Evolutionary conservation across 2,888 invertebrate species (phyloP), one percentile per base, ranked within the genome.

Genomic region (Crossocerus cetratus): DNA sequence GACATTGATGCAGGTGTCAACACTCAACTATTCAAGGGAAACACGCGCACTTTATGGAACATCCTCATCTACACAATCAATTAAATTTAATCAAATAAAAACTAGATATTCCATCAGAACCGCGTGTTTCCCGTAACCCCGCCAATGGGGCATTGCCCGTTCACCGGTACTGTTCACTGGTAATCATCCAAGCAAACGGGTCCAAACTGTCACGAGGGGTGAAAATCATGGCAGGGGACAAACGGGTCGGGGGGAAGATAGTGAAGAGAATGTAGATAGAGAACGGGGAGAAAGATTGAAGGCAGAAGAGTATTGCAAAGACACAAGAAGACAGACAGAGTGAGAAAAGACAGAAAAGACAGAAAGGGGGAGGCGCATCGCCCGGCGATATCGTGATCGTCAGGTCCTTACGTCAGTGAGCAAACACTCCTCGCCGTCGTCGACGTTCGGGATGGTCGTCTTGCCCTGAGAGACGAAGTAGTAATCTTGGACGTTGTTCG

Each of bases 391-490:
- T 81, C 78, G 72, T 74, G 70, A 81, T 82, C 75, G 82, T 76
- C 80, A 65, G 82, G 84, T 90, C 93, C 95, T 95, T 95, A 96
- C 96, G 92, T 96, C 96, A 88, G 96, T 96, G 88, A 94, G 91
- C 77, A 84, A 84, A 93, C 95, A 94, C 93, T 98, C 98, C 92
- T 97, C 97, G 86, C 93, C 94, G 92, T 98, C 98, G 91, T 98
- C 96, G 89, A 98, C 94, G 91, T 94, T 94, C 86, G 97, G 97
- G 90, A 98, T 97, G 86, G 96, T 95, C 85, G 94, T 95, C 93
- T 97, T 97, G 92, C 98, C 98, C 93, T 98, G 98, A 90, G 97
- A 94, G 90, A 97, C 93, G 94, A 96, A 97, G 93, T 94, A 92
- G 93, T 97, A 98, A 91, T 96, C 95, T 91, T 92, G 91, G 91